A percentile compares a stretch with the other conserved stretches of the same genome.
phyloP scores from a whole-genome alignment of 2,888 invertebrate genomes.

The Chymomyza fuscimana region DNA sequence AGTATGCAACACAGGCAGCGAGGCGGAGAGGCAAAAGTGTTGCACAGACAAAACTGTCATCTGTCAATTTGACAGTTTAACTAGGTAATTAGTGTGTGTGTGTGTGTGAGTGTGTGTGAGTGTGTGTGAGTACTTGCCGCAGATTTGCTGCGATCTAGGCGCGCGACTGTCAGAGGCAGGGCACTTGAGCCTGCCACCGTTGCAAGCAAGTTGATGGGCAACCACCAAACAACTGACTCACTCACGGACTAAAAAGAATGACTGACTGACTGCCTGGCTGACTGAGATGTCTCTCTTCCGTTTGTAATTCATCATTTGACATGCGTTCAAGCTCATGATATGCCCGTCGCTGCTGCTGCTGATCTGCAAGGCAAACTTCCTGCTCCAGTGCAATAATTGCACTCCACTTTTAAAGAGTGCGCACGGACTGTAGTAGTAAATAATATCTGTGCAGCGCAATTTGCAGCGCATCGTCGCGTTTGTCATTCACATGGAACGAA shows the following conservation, averaged over 20 bases:
- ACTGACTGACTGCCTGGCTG: slow-evolving; percentile 56
- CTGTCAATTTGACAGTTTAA: slow-evolving; percentile 78
- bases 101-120: slow-evolving; percentile 4
- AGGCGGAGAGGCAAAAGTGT: slow-evolving; percentile 56
- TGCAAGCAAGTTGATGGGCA: slow-evolving; percentile 13
- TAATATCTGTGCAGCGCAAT: slow-evolving; percentile 29
- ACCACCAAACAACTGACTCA: slow-evolving; percentile 20
- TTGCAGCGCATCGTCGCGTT: slow-evolving; percentile 64
- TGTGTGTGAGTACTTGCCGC: slow-evolving; percentile 22
- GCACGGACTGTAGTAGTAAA: no score
- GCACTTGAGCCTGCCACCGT: slow-evolving; percentile 64
- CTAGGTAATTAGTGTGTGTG: slow-evolving; percentile 72
- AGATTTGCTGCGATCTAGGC: background rate
- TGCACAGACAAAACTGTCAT: slow-evolving; percentile 72
- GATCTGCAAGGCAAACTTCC: slow-evolving; percentile 4
- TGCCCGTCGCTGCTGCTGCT: background rate
- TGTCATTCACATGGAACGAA: slow-evolving; percentile 75
- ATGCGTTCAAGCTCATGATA: slow-evolving; percentile 40
- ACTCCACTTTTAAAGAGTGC: slow-evolving; percentile 52
- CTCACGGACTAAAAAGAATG: slow-evolving; percentile 44
- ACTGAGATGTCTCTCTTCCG: slow-evolving; percentile 75
- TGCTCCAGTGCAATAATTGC: slow-evolving; percentile 57
- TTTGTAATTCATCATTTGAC: slow-evolving; percentile 78
- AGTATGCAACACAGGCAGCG: slow-evolving; percentile 32
- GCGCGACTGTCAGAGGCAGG: slow-evolving; percentile 57